phyloP scores from a whole-genome alignment of 2,113 vertebrate species.

The Gila orcuttii region DNA sequence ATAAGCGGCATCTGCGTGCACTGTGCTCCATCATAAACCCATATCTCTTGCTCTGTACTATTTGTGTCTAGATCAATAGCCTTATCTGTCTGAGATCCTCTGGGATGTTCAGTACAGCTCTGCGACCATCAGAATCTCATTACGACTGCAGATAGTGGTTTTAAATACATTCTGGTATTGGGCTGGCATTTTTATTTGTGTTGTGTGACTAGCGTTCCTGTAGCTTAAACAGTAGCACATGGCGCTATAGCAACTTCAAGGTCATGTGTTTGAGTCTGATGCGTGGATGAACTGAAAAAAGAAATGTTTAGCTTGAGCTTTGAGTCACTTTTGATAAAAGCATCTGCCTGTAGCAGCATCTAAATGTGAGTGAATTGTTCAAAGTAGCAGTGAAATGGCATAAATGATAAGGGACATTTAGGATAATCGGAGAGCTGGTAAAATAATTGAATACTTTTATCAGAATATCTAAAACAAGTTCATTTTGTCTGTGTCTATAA shows the following conservation, averaged over 20 bases:
- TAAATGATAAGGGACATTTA: neutral
- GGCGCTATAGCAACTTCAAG: neutral
- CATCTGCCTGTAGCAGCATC: neutral
- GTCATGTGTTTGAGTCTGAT: neutral
- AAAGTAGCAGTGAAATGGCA: neutral
- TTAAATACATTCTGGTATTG: neutral
- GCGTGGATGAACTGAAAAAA: neutral
- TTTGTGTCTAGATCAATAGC: conserved; percentile 30
- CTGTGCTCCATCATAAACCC: neutral
- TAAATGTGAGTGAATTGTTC: neutral
- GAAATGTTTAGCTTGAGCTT: neutral
- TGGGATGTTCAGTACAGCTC: conserved; percentile 24
- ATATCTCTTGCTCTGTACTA: neutral
- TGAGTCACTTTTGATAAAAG: neutral
- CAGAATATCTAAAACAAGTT: neutral
- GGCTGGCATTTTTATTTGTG: neutral
- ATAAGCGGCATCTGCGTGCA: neutral
- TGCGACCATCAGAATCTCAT: conserved; percentile 11
- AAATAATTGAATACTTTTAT: neutral
- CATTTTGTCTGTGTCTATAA: neutral
- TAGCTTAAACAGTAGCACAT: neutral
- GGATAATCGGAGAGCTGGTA: neutral
- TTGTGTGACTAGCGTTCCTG: neutral
- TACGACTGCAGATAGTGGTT: neutral
- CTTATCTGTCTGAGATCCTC: conserved; percentile 44